These are phyloP conservation scores for Cataglyphis livida DNA, from an alignment of 2,888 invertebrate species.

Conservation along the genomic window DNA sequence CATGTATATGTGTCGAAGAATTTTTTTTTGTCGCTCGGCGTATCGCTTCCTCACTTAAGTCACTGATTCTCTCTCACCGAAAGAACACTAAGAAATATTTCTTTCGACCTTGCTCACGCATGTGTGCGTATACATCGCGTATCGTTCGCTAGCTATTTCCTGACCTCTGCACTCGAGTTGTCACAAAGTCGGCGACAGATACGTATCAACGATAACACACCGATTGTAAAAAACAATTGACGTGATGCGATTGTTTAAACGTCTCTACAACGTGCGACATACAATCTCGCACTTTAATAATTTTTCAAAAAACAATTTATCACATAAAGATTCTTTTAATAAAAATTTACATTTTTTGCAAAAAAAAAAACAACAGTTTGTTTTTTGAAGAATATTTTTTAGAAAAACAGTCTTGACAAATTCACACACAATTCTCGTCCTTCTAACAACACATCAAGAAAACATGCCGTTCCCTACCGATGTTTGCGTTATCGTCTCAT, in stretches of 20 bases:
- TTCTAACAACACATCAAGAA: not conserved
- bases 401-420: not conserved
- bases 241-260: not conserved
- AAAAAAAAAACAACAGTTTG: not conserved
- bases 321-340: not conserved
- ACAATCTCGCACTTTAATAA: not conserved
- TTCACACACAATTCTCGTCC: not conserved
- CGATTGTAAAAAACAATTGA: slow-evolving; percentile 62
- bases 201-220: slow-evolving; percentile 60
- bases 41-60: slow-evolving; percentile 33
- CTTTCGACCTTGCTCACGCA: slow-evolving; percentile 54
- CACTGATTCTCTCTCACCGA: slow-evolving; percentile 27
- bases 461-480: not conserved
- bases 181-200: slow-evolving; percentile 59
- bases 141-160: slow-evolving; percentile 63
- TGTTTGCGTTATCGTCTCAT: slow-evolving; percentile 20
- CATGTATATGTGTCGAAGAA: not conserved
- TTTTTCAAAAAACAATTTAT: not conserved
- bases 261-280: not conserved
- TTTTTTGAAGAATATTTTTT: not conserved
- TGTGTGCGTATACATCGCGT: slow-evolving; percentile 40
- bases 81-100: not conserved
- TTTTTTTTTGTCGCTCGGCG: not conserved
- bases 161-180: slow-evolving; percentile 57
- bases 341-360: not conserved